These are phyloP conservation scores for Sceloporus tristichus DNA, from an alignment of 2,113 vertebrate species.

Conservation along the genomic window DNA sequence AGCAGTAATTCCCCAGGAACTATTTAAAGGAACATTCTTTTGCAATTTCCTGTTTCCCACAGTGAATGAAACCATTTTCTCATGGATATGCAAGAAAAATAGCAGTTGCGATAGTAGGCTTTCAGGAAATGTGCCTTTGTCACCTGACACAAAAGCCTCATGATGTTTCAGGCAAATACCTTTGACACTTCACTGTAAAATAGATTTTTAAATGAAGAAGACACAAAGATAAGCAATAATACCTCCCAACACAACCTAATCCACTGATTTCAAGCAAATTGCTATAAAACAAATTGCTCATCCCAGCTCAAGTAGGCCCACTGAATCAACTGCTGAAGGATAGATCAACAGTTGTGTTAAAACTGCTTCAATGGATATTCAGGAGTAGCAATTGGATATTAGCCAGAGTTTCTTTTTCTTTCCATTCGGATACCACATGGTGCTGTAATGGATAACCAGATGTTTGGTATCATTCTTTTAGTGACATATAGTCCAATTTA, in stretches of 20 bases:
- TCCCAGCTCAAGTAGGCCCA: too few relatives aligned
- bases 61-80: constrained; percentile 43
- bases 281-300: too few relatives aligned
- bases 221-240: not conserved
- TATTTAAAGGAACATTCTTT: constrained; percentile 53
- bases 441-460: constrained; percentile 15
- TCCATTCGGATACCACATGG: constrained; percentile 18
- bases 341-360: too few relatives aligned
- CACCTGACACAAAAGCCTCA: constrained; percentile 41
- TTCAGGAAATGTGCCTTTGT: not conserved
- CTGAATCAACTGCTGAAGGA: too few relatives aligned
- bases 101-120: not conserved
- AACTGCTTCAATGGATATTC: too few relatives aligned
- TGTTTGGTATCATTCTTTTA: not conserved
- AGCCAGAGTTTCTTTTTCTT: not conserved
- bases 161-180: not conserved
- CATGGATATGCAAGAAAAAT: constrained; percentile 5
- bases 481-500: too few relatives aligned
- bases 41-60: constrained; percentile 30
- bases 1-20: constrained; percentile 59
- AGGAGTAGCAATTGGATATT: too few relatives aligned
- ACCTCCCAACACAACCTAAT: too few relatives aligned
- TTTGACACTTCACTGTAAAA: constrained; percentile 1
- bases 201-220: not conserved
- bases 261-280: too few relatives aligned